Conservation (phyloP, 2,797 vertebrate species). For the Chelonia mydas region DNA sequence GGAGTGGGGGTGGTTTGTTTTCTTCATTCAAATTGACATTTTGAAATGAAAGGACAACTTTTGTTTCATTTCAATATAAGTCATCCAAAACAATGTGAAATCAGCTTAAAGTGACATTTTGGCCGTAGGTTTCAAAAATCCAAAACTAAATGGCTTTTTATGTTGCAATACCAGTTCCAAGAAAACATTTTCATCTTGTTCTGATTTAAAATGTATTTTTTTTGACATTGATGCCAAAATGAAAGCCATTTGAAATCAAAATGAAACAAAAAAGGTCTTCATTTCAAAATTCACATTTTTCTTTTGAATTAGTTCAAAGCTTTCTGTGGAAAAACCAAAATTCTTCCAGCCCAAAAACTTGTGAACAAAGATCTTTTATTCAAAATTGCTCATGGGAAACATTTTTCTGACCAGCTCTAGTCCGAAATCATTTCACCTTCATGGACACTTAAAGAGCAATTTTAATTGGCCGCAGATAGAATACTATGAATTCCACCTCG, state of each 20-base stretch:
- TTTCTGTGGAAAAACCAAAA: slow-evolving; percentile 46
- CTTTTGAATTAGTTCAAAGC: slow-evolving; percentile 1
- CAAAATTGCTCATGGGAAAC: slow-evolving; percentile 21
- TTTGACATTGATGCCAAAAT: neutral
- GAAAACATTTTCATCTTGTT: neutral
- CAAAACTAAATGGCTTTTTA: neutral
- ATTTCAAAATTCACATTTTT: slow-evolving; percentile 10
- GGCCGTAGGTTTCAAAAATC: neutral
- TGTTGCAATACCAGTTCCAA: neutral
- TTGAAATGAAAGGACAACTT: neutral
- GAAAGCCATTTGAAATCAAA: neutral
- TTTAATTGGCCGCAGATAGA: neutral
- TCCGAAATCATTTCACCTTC: slow-evolving; percentile 47
- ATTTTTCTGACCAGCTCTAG: slow-evolving; percentile 42
- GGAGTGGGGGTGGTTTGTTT: neutral
- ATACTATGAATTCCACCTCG: neutral
- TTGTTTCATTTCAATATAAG: neutral
- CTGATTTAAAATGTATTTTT: neutral
- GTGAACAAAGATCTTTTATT: slow-evolving; percentile 33
- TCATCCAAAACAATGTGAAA: neutral
- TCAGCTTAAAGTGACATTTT: neutral
- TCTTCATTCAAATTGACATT: neutral
- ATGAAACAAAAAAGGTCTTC: neutral
- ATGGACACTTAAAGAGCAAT: neutral
- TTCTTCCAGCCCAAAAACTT: slow-evolving; percentile 42